Conservation (phyloP, 2,797 vertebrate genomes). For the Caiman crocodilus region DNA sequence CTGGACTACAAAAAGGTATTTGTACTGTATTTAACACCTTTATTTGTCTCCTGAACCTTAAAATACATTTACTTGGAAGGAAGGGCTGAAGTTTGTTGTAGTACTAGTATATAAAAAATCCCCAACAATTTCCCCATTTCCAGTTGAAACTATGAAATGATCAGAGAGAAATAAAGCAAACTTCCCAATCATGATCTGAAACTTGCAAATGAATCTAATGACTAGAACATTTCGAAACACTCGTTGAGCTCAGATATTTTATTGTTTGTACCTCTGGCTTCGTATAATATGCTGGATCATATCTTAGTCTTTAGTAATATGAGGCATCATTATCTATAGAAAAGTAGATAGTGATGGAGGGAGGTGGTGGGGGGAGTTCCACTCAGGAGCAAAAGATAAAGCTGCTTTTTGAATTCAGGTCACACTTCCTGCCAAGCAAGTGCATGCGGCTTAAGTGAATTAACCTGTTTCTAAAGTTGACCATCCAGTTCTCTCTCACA, state of each 20-base stretch:
- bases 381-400: neutral
- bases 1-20: too few relatives aligned
- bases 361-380: neutral
- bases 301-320: neutral
- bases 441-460: constrained; percentile 17
- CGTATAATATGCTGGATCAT: neutral
- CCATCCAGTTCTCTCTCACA: neutral
- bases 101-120: neutral
- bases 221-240: fast-evolving
- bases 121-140: neutral
- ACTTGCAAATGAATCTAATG: neutral
- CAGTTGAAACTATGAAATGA: neutral
- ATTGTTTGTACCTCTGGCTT: neutral
- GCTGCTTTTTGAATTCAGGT: constrained; percentile 27
- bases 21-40: too few relatives aligned
- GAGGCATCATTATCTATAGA: neutral
- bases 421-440: neutral
- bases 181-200: fast-evolving
- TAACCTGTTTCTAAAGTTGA: neutral
- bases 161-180: neutral
- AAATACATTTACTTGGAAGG: neutral
- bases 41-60: neutral
- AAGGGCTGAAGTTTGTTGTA: neutral
- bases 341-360: neutral
- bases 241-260: neutral